A percentile compares a stretch with the other conserved stretches of the same genome.
These are phyloP conservation scores for Athripsodes cinereus DNA, from an alignment of 2,888 invertebrate genomes.

Conservation along the genomic window DNA sequence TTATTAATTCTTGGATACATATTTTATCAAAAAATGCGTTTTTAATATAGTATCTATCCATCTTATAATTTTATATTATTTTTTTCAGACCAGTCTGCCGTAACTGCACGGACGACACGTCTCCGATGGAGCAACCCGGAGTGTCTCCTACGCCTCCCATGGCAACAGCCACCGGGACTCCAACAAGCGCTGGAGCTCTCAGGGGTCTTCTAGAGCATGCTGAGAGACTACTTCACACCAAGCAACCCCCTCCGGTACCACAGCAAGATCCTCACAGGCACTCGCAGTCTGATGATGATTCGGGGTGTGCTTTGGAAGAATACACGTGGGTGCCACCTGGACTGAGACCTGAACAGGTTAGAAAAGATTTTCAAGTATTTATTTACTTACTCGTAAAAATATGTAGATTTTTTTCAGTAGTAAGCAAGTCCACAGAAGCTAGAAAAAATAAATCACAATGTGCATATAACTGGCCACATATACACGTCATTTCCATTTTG, in stretches of 20 bases:
- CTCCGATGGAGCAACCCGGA: constrained; percentile 41
- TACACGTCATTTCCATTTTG: no score
- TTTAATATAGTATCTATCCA: no score
- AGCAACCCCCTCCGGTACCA: constrained; percentile 40
- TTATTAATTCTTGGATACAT: no score
- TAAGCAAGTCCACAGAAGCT: no score
- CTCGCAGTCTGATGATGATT: constrained; percentile 95
- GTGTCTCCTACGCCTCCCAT: constrained; percentile 41
- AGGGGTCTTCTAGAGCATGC: constrained; percentile 46
- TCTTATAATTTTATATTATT: constrained; percentile 31
- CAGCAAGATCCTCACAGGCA: constrained; percentile 69
- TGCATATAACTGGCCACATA: no score
- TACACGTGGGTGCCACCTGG: constrained; percentile 98
- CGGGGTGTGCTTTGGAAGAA: constrained; percentile 95
- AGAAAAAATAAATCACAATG: no score
- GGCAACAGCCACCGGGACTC: constrained; percentile 43
- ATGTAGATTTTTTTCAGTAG: no score
- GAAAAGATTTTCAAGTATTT: background rate
- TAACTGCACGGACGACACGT: constrained; percentile 62
- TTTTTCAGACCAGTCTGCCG: constrained; percentile 74
- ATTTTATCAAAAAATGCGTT: no score
- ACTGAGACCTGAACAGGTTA: constrained; percentile 91
- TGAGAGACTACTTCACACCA: constrained; percentile 55
- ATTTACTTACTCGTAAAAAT: no score
- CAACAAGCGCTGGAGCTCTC: constrained; percentile 32